A percentile compares a stretch with the other conserved stretches of the same genome.
Evolutionary conservation across 2,888 invertebrate genomes (phyloP).

Genomic region (Psylliodes chrysocephalus): DNA sequence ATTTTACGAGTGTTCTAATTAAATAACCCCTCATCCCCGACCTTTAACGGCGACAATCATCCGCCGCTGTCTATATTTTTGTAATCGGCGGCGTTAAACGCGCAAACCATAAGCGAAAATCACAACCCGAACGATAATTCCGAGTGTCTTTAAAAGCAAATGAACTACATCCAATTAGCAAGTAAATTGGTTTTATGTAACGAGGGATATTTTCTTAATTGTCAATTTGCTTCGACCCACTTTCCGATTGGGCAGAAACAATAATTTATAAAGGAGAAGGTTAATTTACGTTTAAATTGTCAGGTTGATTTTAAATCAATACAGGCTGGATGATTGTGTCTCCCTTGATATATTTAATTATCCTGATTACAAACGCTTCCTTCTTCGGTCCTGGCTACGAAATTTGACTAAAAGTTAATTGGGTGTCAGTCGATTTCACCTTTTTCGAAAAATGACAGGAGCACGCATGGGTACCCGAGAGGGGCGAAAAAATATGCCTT

Average conservation of each 20-base stretch:
- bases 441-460: too few relatives aligned
- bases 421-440: not conserved
- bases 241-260: conserved; percentile 32
- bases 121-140: not conserved
- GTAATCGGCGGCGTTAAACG: not conserved
- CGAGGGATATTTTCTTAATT: conserved; percentile 30
- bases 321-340: not conserved
- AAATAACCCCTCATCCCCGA: not conserved
- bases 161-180: conserved; percentile 29
- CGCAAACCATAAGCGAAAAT: not conserved
- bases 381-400: not conserved
- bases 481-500: too few relatives aligned
- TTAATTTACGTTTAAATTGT: conserved; percentile 36
- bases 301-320: conserved; percentile 33
- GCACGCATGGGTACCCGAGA: too few relatives aligned
- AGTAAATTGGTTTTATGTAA: conserved; percentile 30
- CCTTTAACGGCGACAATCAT: not conserved
- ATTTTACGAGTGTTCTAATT: not conserved
- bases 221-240: conserved; percentile 33
- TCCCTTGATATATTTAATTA: conserved; percentile 10
- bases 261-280: conserved; percentile 32
- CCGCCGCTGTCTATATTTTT: not conserved
- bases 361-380: conserved; percentile 3
- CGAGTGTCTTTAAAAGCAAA: conserved; percentile 15
- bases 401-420: not conserved